Conservation (phyloP, 1,140 invertebrate species). For the Ips typographus region DNA sequence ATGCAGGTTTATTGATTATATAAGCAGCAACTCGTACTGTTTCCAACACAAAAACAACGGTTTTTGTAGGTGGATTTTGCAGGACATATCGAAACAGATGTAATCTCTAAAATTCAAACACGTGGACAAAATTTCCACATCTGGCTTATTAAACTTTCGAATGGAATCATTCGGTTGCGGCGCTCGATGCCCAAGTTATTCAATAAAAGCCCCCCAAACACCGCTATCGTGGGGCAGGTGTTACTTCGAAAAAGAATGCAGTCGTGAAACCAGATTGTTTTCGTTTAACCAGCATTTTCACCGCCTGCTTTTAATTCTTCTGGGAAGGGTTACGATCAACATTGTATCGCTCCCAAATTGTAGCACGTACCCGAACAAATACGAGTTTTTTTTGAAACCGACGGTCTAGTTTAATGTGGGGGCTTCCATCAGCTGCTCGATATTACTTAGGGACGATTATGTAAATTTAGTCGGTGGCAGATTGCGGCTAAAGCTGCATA, state of each 20-base stretch:
- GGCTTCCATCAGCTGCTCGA: background rate
- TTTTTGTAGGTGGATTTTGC: too few relatives aligned
- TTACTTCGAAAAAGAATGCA: conserved; percentile 1
- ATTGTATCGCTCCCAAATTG: background rate
- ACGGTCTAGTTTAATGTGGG: background rate
- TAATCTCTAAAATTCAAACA: background rate
- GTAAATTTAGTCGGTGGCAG: background rate
- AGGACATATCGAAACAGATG: too few relatives aligned
- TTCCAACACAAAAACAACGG: too few relatives aligned
- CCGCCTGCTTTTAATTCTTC: conserved; percentile 1
- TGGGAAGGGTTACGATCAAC: background rate
- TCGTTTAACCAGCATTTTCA: conserved; percentile 2
- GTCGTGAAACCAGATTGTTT: conserved; percentile 13
- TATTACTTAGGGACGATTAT: background rate
- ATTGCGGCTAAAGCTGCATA: background rate
- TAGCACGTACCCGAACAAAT: background rate
- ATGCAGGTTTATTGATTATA: too few relatives aligned
- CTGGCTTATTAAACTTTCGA: conserved; percentile 13
- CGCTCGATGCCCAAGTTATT: background rate
- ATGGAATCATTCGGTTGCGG: background rate
- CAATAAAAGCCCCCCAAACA: conserved; percentile 3
- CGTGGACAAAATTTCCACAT: conserved; percentile 8
- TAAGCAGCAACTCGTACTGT: too few relatives aligned
- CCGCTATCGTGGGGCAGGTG: background rate
- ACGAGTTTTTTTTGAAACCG: background rate